Evolutionary conservation across 1,140 invertebrate genomes (phyloP), one percentile per base, ranked within the genome.

Genomic region (Drosophila takahashii): DNA sequence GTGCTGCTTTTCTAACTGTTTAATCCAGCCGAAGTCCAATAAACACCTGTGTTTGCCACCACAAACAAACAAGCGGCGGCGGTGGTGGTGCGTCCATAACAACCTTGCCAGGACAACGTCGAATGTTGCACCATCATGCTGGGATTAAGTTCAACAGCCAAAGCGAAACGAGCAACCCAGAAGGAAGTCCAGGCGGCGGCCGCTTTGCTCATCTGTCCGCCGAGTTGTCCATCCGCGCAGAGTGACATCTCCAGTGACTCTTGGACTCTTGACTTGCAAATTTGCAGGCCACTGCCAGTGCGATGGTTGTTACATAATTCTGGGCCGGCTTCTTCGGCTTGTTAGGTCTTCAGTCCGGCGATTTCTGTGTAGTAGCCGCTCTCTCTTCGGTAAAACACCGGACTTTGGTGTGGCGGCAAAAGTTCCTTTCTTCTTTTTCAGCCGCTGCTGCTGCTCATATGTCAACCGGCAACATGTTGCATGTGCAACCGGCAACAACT

Each of bases 231-330:
- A 87, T 87, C 79, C 76, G 69, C 66, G 69, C 62, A 84, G 73
- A 77, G 72, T 86, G 81, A 86, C 81, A 86, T 86, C 66, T 70
- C 83, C 79, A 78, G 71, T 59, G 79, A 77, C 84, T 50, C 47
- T 89, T 87, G 85, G 79, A 77, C 84, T 50, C 47, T 89, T 87
- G 85, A 84, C 84, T 87, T 87, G 84, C 84, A 87, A 87, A 87
- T 87, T 86, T 87, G 83, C 79, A 52, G 74, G 58, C 74, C 61
- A 61, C 32, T 62, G 52, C 60, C 70, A 48, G 74, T 53, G 57
- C 56, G 67, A 9, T 9, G 29, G 61, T 70, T 83, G 84, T 90
- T 87, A 87, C 84, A 87, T 87, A 87, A 87, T 87, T 87, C 85
- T 89, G 42, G 59, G 57, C 59, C 61, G 61, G 61, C 32, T 44